phyloP scores from a whole-genome alignment of 2,113 vertebrate species.

The Lepisosteus osseus region DNA sequence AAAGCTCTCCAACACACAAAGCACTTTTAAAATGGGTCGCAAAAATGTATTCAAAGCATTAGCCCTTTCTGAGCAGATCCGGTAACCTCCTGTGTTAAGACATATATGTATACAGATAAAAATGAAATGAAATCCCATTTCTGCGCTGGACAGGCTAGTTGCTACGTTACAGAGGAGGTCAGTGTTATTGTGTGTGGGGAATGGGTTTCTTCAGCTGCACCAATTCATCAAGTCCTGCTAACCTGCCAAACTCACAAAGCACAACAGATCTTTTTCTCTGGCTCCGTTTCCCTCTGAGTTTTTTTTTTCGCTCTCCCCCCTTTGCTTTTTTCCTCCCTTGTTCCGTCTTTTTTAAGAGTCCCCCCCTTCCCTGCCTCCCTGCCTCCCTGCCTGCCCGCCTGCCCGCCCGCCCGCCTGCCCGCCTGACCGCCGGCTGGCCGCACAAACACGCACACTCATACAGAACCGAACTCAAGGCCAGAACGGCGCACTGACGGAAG shows the following conservation, averaged over 20 bases:
- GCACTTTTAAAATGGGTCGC: conserved; percentile 48
- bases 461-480: too few relatives aligned
- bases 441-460: too few relatives aligned
- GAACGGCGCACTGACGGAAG: too few relatives aligned
- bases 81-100: not conserved
- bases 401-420: too few relatives aligned
- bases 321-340: conserved; percentile 21
- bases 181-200: conserved; percentile 47
- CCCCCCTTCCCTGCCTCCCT: too few relatives aligned
- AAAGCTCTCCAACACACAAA: conserved; percentile 40
- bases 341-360: conserved; percentile 27
- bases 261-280: conserved; percentile 46
- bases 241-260: conserved; percentile 58
- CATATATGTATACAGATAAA: conserved; percentile 38
- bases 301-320: conserved; percentile 4
- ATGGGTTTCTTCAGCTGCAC: conserved; percentile 45
- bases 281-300: conserved; percentile 24
- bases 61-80: conserved; percentile 32
- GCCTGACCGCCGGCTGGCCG: too few relatives aligned
- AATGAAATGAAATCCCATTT: conserved; percentile 52
- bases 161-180: conserved; percentile 61
- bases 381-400: too few relatives aligned
- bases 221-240: conserved; percentile 66
- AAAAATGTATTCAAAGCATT: conserved; percentile 31
- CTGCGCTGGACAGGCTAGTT: conserved; percentile 49